phyloP scores from a whole-genome alignment of 2,888 invertebrate genomes.

The Chymomyza procnemis region DNA sequence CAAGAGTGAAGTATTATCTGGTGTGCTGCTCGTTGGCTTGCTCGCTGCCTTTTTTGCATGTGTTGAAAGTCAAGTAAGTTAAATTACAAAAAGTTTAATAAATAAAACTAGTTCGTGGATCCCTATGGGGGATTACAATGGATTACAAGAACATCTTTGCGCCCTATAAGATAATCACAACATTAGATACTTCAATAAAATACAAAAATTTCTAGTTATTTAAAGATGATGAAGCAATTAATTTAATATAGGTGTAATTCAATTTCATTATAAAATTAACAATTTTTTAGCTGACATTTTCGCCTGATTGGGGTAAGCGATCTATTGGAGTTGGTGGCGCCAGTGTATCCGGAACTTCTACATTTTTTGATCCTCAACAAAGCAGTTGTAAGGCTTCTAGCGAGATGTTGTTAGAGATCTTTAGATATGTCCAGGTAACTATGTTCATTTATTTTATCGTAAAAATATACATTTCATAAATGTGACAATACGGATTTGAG shows the following conservation, averaged over 20 bases:
- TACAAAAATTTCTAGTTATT: no score
- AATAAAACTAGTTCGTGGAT: no score
- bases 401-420: constrained; percentile 76
- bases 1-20: constrained; percentile 63
- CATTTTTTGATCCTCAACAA: constrained; percentile 66
- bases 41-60: constrained; percentile 65
- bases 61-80: constrained; percentile 64
- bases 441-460: no score
- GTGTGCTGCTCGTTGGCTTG: constrained; percentile 54
- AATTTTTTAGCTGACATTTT: constrained; percentile 68
- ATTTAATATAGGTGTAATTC: background rate
- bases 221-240: no score
- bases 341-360: constrained; percentile 30
- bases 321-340: constrained; percentile 51
- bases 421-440: constrained; percentile 74
- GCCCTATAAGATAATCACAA: no score
- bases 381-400: constrained; percentile 75
- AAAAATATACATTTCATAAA: no score
- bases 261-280: background rate
- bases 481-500: no score
- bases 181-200: no score
- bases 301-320: constrained; percentile 76
- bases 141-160: no score
- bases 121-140: no score
- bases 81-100: background rate